Evolutionary conservation across 2,113 vertebrate genomes (phyloP).

Genomic region (Ginglymostoma cirratum): DNA sequence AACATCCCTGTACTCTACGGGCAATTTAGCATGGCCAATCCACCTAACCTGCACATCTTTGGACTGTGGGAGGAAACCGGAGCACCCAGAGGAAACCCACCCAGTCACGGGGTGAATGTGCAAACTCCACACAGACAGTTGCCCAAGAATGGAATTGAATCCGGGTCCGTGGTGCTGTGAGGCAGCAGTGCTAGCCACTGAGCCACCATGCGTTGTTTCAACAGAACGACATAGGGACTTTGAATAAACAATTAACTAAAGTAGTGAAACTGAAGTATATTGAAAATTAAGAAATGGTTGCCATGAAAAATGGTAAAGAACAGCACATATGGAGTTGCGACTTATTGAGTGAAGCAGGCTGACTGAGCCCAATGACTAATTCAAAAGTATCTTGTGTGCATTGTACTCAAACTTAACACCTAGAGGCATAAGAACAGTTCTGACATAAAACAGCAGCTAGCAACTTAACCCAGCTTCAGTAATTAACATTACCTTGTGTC

Average conservation of each 20-base stretch:
- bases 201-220: too few species aligned
- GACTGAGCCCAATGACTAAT: neutral
- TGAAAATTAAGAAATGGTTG: neutral
- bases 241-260: too few species aligned
- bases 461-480: neutral
- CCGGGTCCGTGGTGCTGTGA: too few species aligned
- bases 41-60: too few species aligned
- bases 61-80: too few species aligned
- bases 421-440: neutral
- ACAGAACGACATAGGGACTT: neutral
- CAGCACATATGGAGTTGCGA: neutral
- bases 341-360: neutral
- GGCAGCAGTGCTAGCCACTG: too few species aligned
- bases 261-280: neutral
- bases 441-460: neutral
- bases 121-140: too few species aligned
- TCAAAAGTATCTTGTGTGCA: neutral
- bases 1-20: too few species aligned
- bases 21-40: too few species aligned
- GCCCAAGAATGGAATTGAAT: too few species aligned
- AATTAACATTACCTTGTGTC: neutral
- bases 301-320: neutral
- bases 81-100: too few species aligned
- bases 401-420: neutral
- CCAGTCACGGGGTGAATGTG: too few species aligned